Percentiles rank a stretch among this genome's conserved stretches.
Conservation (phyloP, 2,888 invertebrate genomes). For the Chymomyza procnemis region DNA sequence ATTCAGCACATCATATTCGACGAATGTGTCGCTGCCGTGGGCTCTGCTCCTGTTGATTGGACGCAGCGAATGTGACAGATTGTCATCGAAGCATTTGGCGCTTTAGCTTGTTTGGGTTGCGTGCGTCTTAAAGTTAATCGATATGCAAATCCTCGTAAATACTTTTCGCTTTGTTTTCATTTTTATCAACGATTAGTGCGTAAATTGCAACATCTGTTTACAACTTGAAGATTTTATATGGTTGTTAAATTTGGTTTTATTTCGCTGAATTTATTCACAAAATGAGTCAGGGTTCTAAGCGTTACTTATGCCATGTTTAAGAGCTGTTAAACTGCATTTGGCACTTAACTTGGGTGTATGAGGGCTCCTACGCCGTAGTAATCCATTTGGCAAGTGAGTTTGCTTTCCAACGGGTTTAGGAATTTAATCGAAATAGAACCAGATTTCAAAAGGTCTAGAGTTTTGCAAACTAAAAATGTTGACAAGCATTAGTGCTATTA, state of each 20-base stretch:
- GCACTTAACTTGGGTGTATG: too few relatives aligned
- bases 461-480: too few relatives aligned
- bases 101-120: background rate
- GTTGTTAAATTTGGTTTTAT: background rate
- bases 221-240: conserved; percentile 40
- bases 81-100: background rate
- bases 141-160: conserved; percentile 42
- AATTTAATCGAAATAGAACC: too few relatives aligned
- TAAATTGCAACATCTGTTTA: conserved; percentile 38
- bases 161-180: background rate
- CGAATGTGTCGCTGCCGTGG: conserved; percentile 6
- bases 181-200: conserved; percentile 35
- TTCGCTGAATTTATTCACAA: too few relatives aligned
- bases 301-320: too few relatives aligned
- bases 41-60: background rate
- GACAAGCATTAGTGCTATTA: too few relatives aligned
- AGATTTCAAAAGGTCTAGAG: too few relatives aligned
- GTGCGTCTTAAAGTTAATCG: background rate
- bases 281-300: too few relatives aligned
- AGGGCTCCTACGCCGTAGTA: too few relatives aligned
- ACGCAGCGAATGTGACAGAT: background rate
- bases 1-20: background rate
- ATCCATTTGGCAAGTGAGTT: too few relatives aligned
- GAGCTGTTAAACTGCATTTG: too few relatives aligned
- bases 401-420: too few relatives aligned